Evolutionary conservation across 1,140 invertebrate species (phyloP).

Genomic region (Lordiphosa mommai): DNA sequence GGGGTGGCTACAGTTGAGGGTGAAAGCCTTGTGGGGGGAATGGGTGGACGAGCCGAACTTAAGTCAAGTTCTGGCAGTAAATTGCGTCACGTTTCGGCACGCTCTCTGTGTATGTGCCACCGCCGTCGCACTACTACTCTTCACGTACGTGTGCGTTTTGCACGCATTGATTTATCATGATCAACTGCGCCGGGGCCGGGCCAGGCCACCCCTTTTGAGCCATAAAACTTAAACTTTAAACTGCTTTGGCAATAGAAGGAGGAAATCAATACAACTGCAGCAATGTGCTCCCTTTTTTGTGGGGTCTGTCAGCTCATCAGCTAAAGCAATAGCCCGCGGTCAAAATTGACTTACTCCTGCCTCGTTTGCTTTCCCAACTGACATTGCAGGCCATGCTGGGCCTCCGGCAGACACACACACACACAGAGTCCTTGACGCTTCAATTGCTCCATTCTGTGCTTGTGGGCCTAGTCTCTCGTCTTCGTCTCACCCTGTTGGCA

Average conservation of each 20-base stretch:
- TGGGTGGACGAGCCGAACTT: constrained; percentile 47
- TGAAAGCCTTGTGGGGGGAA: constrained; percentile 39
- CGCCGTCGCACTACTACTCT: constrained; percentile 3
- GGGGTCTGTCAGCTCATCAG: constrained; percentile 59
- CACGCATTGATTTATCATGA: constrained; percentile 78
- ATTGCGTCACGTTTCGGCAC: constrained; percentile 75
- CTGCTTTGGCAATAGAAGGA: constrained; percentile 32
- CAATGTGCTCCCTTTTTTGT: constrained; percentile 7
- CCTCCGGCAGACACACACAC: constrained; percentile 33
- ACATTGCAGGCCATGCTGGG: constrained; percentile 24
- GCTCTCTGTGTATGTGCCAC: constrained; percentile 35
- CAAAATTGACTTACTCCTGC: constrained; percentile 59
- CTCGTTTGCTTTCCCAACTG: constrained; percentile 45
- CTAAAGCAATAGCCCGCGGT: constrained; percentile 74
- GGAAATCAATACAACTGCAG: constrained; percentile 73
- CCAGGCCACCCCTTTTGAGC: constrained; percentile 9
- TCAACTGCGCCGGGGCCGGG: constrained; percentile 51
- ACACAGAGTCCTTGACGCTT: constrained; percentile 42
- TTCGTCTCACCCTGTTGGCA: constrained; percentile 30
- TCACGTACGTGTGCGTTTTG: constrained; percentile 72
- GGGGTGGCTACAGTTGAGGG: constrained; percentile 62
- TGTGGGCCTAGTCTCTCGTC: constrained; percentile 43
- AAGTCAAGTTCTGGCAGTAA: constrained; percentile 75
- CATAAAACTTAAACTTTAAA: constrained; percentile 69
- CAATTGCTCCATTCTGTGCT: constrained; percentile 58